Evolutionary conservation across 2,113 vertebrate species (phyloP), one percentile per base, ranked within the genome.

Genomic region (Progne subis): DNA sequence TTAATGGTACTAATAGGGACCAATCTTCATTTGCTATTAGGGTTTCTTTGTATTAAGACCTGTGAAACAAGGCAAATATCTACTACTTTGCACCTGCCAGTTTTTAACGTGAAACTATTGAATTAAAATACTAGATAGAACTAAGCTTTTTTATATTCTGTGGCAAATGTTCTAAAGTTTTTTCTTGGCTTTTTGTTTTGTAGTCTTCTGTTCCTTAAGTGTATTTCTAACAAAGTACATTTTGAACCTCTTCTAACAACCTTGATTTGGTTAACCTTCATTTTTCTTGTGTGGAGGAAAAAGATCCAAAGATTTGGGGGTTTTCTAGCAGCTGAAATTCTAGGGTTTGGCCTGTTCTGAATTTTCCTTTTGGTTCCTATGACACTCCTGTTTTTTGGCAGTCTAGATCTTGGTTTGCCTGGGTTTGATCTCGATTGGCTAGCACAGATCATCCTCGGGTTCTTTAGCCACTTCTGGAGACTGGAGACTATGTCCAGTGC

Each of bases 381-480:
- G 98, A 98, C 98, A 97, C 98, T 98, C 98, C 98, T 98, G 98
- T 99, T 98, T 98, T 98, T 97, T 97, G 98, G 98, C 97, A 97
- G 98, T 99, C 98, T 99, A 99, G 98, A 98, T 99, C 98, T 98
- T 99, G 98, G 98, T 99, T 99, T 97, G 97, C 98, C 97, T 97
- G 96, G 97, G 96, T 97, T 97, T 97, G 98, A 98, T 98, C 98
- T 98, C 98, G 98, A 98, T 98, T 98, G 98, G 98, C 98, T 99
- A 99, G 99, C 98, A 96, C 98, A 99, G 98, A 98, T 99, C 99
- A 99, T 98, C 99, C 98, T 99, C 98, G 99, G 99, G 98, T 98
- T 97, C 96, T 98, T 96, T 97, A 97, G 96, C 97, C 95, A 95
- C 96, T 96, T 97, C 97, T 96, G 97, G 97, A 97, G 96, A 97